A percentile compares a stretch with the other conserved stretches of the same genome.
Conservation (phyloP, 1,140 invertebrate genomes). For the Scaptodrosophila lebanonensis region DNA sequence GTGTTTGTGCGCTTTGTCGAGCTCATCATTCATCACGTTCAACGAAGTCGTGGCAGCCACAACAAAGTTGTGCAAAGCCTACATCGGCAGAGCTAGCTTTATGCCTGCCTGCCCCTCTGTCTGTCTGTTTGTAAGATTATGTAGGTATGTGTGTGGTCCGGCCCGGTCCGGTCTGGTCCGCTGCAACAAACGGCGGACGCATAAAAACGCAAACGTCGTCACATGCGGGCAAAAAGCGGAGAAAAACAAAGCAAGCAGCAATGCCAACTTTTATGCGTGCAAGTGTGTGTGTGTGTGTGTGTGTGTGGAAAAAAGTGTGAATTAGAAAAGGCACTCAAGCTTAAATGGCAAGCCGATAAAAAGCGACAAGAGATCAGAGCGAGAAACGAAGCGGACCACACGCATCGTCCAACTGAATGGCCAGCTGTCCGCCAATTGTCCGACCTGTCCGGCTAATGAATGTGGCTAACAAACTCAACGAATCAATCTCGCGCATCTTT, state of each 20-base stretch:
- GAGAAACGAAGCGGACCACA: conserved; percentile 28
- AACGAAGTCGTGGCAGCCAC: conserved; percentile 38
- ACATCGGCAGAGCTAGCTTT: too few species aligned
- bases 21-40: conserved; percentile 13
- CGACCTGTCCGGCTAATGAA: conserved; percentile 37
- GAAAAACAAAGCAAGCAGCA: conserved; percentile 22
- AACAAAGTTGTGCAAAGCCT: too few species aligned
- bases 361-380: neutral
- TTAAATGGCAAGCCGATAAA: conserved; percentile 62
- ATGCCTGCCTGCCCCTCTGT: neutral
- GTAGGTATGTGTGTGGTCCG: conserved; percentile 50
- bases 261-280: too few species aligned
- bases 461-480: conserved; percentile 9
- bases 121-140: conserved; percentile 4
- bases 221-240: conserved; percentile 14
- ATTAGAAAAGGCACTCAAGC: conserved; percentile 73
- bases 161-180: conserved; percentile 4
- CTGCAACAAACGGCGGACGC: conserved; percentile 5
- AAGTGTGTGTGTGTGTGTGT: too few species aligned
- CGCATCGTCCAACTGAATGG: conserved; percentile 11
- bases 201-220: conserved; percentile 43
- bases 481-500: conserved; percentile 47
- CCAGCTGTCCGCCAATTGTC: conserved; percentile 9
- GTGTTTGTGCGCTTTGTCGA: conserved; percentile 29
- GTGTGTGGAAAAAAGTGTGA: conserved; percentile 60